Percentiles rank a stretch among this genome's conserved stretches.
Evolutionary conservation across 2,797 vertebrate species (phyloP).

Genomic region (Argya squamiceps): DNA sequence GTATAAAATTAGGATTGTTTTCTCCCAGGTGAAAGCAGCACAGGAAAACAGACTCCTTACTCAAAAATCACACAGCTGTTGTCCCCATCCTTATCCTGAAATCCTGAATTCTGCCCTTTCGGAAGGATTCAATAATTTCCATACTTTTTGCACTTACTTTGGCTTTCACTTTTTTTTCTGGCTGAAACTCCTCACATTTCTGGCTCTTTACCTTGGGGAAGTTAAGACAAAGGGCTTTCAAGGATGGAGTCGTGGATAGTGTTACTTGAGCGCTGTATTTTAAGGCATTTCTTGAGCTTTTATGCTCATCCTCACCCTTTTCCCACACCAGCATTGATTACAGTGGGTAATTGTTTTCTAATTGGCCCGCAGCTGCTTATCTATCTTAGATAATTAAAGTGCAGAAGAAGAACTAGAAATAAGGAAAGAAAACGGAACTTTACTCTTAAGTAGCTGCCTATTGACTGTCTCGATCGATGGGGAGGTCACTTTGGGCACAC

Average conservation of each 20-base stretch:
- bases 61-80: background rate
- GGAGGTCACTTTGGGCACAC: conserved; percentile 54
- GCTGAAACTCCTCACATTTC: background rate
- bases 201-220: background rate
- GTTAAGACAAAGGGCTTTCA: background rate
- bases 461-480: conserved; percentile 56
- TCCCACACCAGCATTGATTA: conserved; percentile 66
- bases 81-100: background rate
- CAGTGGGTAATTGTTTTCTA: conserved; percentile 71
- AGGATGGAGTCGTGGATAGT: background rate
- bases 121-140: fast-evolving
- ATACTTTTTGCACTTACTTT: background rate
- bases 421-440: conserved; percentile 48
- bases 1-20: background rate
- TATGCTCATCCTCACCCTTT: background rate
- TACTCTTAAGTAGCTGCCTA: conserved; percentile 61
- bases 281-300: conserved; percentile 31
- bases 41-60: background rate
- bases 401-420: conserved; percentile 41
- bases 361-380: conserved; percentile 72
- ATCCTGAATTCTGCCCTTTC: background rate
- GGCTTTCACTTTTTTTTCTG: background rate
- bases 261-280: background rate
- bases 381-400: conserved; percentile 73
- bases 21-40: background rate